Conservation (phyloP, 2,113 vertebrate species). For the Tragelaphus buxtoni region DNA sequence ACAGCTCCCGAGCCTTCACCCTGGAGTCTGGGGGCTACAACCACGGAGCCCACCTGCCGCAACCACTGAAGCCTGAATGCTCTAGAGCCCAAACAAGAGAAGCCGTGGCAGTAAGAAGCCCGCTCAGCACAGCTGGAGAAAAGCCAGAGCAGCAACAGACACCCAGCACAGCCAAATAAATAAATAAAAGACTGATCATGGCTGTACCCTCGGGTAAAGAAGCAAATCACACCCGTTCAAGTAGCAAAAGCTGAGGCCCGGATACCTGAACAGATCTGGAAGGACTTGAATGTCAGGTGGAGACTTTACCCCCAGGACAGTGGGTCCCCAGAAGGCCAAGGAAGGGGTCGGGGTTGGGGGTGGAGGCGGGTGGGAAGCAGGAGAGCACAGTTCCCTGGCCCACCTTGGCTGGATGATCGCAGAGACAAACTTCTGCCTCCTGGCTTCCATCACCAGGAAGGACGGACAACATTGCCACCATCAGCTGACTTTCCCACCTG, state of each 20-base stretch:
- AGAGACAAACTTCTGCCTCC: accelerated
- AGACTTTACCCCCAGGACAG: background rate
- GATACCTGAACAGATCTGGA: background rate
- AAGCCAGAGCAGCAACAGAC: background rate
- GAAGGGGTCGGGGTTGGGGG: background rate
- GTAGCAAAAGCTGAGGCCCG: background rate
- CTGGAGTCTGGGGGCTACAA: background rate
- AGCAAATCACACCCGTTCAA: background rate
- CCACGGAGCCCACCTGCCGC: background rate
- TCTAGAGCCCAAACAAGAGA: background rate
- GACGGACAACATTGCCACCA: background rate
- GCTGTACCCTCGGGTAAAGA: background rate
- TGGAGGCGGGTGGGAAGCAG: accelerated
- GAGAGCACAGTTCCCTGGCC: background rate
- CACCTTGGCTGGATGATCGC: background rate
- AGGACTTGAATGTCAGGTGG: background rate
- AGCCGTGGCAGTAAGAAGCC: background rate
- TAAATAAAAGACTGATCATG: background rate
- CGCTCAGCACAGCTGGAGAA: background rate
- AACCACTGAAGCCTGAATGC: background rate
- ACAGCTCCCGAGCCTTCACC: background rate
- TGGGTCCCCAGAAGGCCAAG: background rate
- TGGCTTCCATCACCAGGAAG: background rate
- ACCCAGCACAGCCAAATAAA: background rate
- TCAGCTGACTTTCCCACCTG: background rate